A percentile compares a stretch with the other conserved stretches of the same genome.
phyloP scores from a whole-genome alignment of 2,888 invertebrate genomes.

The Tenthredo scrophulariae region DNA sequence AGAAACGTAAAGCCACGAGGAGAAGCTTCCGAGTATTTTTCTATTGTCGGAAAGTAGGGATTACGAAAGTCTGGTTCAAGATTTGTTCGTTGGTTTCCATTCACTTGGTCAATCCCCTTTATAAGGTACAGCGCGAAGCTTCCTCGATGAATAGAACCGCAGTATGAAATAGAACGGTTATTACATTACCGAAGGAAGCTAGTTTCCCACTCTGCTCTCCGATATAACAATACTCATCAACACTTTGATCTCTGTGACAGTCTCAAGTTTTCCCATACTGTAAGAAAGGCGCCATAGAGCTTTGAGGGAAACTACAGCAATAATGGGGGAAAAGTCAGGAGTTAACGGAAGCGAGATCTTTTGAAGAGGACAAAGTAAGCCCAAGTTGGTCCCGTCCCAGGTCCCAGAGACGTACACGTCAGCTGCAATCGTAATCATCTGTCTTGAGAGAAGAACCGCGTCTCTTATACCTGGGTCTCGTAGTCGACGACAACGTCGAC shows the following conservation, averaged over 20 bases:
- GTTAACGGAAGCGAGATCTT: constrained; percentile 10
- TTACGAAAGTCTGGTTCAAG: constrained; percentile 45
- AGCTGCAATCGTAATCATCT: constrained; percentile 47
- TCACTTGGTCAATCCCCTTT: constrained; percentile 18
- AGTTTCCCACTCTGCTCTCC: not conserved
- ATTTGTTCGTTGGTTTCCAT: constrained; percentile 34
- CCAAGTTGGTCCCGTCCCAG: constrained; percentile 1
- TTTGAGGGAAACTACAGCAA: constrained; percentile 31
- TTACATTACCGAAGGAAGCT: not conserved
- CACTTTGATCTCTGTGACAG: constrained; percentile 17
- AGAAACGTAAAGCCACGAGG: constrained; percentile 18
- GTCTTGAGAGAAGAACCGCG: constrained; percentile 30
- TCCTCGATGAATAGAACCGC: not conserved
- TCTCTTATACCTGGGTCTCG: not conserved
- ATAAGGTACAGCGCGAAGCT: not conserved
- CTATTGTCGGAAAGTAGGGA: constrained; percentile 47
- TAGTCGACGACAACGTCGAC: not conserved
- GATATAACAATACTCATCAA: not conserved
- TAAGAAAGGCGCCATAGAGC: not conserved
- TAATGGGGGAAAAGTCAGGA: constrained; percentile 45
- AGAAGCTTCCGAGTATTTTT: constrained; percentile 32
- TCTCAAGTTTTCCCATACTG: not conserved
- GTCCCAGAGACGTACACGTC: constrained; percentile 34
- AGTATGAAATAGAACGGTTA: not conserved
- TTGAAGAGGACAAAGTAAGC: constrained; percentile 27